Evolutionary conservation across 2,797 vertebrate genomes (phyloP).

Genomic region (Cyclopterus lumpus): DNA sequence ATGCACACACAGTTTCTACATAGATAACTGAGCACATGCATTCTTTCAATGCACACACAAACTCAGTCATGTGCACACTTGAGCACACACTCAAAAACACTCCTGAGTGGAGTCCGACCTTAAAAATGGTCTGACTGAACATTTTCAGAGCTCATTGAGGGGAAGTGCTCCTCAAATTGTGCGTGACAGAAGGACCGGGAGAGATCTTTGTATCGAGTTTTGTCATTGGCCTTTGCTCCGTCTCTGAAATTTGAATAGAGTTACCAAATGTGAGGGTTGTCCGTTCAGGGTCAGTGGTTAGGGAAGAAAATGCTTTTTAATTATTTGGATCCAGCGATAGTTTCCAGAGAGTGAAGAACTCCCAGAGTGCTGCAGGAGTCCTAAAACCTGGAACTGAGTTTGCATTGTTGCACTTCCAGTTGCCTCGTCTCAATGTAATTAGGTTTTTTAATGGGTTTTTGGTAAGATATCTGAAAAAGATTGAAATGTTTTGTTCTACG

Average conservation of each 20-base stretch:
- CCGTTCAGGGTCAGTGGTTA: neutral
- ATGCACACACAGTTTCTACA: neutral
- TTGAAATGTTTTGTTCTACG: neutral
- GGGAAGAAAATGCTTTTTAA: neutral
- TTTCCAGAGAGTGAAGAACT: neutral
- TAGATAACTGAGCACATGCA: neutral
- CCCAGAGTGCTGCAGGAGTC: neutral
- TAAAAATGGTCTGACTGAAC: conserved; percentile 30
- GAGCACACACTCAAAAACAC: conserved; percentile 11
- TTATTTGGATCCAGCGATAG: neutral
- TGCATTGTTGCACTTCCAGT: neutral
- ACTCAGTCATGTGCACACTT: neutral
- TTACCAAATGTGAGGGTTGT: neutral
- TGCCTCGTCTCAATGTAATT: neutral
- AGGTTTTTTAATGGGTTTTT: neutral
- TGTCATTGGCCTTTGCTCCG: neutral
- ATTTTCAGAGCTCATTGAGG: conserved; percentile 41
- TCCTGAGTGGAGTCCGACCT: conserved; percentile 37
- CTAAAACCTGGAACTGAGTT: neutral
- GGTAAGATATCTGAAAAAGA: neutral
- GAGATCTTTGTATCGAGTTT: neutral
- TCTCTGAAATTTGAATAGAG: neutral
- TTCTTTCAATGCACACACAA: neutral
- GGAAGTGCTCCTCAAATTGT: neutral
- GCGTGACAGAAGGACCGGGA: neutral